Evolutionary conservation across 2,797 vertebrate species (phyloP).

Genomic region (Ctenochaetus hawaiiensis): DNA sequence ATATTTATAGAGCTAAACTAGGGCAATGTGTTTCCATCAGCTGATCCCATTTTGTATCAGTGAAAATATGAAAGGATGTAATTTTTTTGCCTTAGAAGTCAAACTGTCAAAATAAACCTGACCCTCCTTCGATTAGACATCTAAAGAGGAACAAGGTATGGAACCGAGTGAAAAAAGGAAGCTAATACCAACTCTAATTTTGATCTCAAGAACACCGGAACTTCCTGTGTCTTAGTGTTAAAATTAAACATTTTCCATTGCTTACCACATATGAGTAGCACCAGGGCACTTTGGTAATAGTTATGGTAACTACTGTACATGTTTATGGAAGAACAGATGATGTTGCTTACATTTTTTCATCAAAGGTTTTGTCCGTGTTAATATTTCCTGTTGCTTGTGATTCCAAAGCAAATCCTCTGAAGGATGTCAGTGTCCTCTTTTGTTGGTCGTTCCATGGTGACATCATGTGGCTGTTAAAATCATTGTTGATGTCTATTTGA

Average conservation of each 20-base stretch:
- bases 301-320: background rate
- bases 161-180: slow-evolving; percentile 48
- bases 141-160: slow-evolving; percentile 60
- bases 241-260: slow-evolving; percentile 59
- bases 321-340: too few species aligned
- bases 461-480: too few species aligned
- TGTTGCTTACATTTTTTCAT: too few species aligned
- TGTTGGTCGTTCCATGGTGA: too few species aligned
- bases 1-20: slow-evolving; percentile 1
- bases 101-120: background rate
- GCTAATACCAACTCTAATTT: slow-evolving; percentile 17
- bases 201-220: slow-evolving; percentile 39
- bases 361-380: too few species aligned
- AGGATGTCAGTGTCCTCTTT: too few species aligned
- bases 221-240: slow-evolving; percentile 55
- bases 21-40: background rate
- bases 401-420: too few species aligned
- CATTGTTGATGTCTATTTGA: too few species aligned
- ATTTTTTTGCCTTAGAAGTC: background rate
- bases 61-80: background rate
- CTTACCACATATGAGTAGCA: background rate
- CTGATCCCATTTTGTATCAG: slow-evolving; percentile 5
- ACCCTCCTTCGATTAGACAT: background rate
- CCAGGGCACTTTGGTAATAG: background rate
- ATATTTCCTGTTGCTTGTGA: too few species aligned